A percentile compares a stretch with the other conserved stretches of the same genome.
phyloP scores from a whole-genome alignment of 37 sponge, comb jelly and placozoan genomes.

The Ephydatia muelleri region DNA sequence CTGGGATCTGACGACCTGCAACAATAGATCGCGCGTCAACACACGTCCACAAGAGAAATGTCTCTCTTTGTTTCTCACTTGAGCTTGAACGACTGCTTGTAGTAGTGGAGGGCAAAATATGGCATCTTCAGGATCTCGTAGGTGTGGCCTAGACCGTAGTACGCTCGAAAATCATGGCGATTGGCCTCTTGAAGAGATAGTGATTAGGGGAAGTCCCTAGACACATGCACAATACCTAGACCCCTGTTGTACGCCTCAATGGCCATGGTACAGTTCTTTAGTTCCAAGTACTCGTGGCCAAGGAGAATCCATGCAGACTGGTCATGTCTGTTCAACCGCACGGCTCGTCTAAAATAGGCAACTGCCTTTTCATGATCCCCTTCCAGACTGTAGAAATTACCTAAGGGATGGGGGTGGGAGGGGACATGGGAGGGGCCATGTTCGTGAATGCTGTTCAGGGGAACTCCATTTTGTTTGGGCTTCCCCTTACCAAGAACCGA shows the following conservation, averaged over 20 bases:
- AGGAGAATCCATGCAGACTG: slow-evolving; percentile 91
- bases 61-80: background rate
- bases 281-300: slow-evolving; percentile 93
- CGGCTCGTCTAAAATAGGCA: slow-evolving; percentile 80
- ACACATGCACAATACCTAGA: slow-evolving; percentile 58
- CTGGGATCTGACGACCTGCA: slow-evolving; percentile 73
- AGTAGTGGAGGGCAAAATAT: slow-evolving; percentile 84
- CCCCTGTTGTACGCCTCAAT: slow-evolving; percentile 90
- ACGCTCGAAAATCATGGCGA: slow-evolving; percentile 85
- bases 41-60: too few relatives aligned
- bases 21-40: background rate
- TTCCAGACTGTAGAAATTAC: slow-evolving; percentile 85
- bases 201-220: background rate
- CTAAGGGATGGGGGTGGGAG: slow-evolving; percentile 15
- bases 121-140: slow-evolving; percentile 93
- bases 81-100: slow-evolving; percentile 71
- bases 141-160: slow-evolving; percentile 94
- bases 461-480: background rate
- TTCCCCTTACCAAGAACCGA: slow-evolving; percentile 55
- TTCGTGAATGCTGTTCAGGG: background rate
- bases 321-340: slow-evolving; percentile 66
- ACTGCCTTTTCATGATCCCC: slow-evolving; percentile 91
- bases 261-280: slow-evolving; percentile 85
- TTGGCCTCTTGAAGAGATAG: slow-evolving; percentile 42
- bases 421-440: background rate